phyloP scores from a whole-genome alignment of 2,797 vertebrate species.

The Chaunax sp. region DNA sequence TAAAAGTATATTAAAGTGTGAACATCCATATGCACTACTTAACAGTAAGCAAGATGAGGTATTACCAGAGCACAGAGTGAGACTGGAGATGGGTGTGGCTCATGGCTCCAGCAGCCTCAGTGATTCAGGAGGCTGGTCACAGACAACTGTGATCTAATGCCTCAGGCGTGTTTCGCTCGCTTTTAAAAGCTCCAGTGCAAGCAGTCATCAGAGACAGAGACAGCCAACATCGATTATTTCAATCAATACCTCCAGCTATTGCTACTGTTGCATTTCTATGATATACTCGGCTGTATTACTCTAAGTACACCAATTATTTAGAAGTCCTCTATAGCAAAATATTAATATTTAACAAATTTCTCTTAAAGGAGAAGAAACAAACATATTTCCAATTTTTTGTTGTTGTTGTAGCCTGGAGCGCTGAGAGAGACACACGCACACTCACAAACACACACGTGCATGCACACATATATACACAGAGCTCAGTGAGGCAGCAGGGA shows the following conservation, averaged over 20 bases:
- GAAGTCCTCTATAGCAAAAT: slow-evolving; percentile 5
- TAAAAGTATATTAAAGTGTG: no score
- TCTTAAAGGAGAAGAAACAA: slow-evolving; percentile 37
- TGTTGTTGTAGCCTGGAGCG: slow-evolving; percentile 55
- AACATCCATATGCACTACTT: no score
- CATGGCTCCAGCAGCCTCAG: slow-evolving; percentile 33
- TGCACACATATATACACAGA: slow-evolving; percentile 16
- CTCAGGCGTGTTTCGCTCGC: slow-evolving; percentile 58
- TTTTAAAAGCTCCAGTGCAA: slow-evolving; percentile 53
- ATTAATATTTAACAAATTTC: slow-evolving; percentile 42
- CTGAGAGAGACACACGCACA: slow-evolving; percentile 26
- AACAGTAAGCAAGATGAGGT: slow-evolving; percentile 4
- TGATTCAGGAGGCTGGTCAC: slow-evolving; percentile 65
- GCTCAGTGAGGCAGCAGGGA: slow-evolving; percentile 68
- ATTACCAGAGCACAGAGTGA: slow-evolving; percentile 18
- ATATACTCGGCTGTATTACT: slow-evolving; percentile 46
- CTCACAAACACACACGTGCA: slow-evolving; percentile 13
- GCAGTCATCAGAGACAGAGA: slow-evolving; percentile 60
- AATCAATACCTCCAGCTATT: slow-evolving; percentile 68
- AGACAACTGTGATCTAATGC: slow-evolving; percentile 62
- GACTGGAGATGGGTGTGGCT: slow-evolving; percentile 45
- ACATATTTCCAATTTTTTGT: slow-evolving; percentile 46
- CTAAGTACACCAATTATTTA: slow-evolving; percentile 44
- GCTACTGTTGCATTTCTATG: slow-evolving; percentile 54
- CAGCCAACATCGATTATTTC: slow-evolving; percentile 62